A percentile compares a stretch with the other conserved stretches of the same genome.
These are phyloP conservation scores for Euura saliciscinereae DNA, from an alignment of 1,140 invertebrate species.

Conservation along the genomic window DNA sequence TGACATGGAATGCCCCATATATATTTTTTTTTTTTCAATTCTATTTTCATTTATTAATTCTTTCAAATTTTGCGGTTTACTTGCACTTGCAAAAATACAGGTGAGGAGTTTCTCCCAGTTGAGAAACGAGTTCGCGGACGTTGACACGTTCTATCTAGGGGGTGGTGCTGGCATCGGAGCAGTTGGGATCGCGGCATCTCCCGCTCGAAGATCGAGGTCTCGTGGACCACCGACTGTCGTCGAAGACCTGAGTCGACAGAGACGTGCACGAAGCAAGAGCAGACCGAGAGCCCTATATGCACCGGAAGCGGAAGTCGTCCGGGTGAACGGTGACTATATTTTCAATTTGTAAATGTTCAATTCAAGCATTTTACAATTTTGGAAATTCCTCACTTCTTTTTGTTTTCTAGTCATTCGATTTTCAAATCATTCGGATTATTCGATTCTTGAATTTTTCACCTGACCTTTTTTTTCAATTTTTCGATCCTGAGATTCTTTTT, in stretches of 20 bases:
- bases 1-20: too few relatives aligned
- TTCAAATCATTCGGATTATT: too few relatives aligned
- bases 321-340: slow-evolving; percentile 66
- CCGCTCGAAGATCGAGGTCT: slow-evolving; percentile 73
- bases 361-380: neutral
- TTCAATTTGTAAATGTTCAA: neutral
- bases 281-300: slow-evolving; percentile 79
- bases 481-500: too few relatives aligned
- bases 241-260: slow-evolving; percentile 63
- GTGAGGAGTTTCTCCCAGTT: slow-evolving; percentile 91
- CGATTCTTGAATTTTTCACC: too few relatives aligned
- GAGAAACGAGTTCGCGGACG: slow-evolving; percentile 87
- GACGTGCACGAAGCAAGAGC: slow-evolving; percentile 79
- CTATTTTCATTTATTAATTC: slow-evolving; percentile 1
- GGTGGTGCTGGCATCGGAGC: slow-evolving; percentile 61
- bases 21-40: too few relatives aligned
- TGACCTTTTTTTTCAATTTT: too few relatives aligned
- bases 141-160: slow-evolving; percentile 88
- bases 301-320: slow-evolving; percentile 77
- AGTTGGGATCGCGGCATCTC: slow-evolving; percentile 62
- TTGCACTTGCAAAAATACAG: slow-evolving; percentile 51
- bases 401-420: too few relatives aligned
- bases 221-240: slow-evolving; percentile 64
- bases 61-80: neutral
- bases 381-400: too few relatives aligned